Evolutionary conservation across 1,140 invertebrate genomes (phyloP).

Genomic region (Dendroctonus ponderosae): DNA sequence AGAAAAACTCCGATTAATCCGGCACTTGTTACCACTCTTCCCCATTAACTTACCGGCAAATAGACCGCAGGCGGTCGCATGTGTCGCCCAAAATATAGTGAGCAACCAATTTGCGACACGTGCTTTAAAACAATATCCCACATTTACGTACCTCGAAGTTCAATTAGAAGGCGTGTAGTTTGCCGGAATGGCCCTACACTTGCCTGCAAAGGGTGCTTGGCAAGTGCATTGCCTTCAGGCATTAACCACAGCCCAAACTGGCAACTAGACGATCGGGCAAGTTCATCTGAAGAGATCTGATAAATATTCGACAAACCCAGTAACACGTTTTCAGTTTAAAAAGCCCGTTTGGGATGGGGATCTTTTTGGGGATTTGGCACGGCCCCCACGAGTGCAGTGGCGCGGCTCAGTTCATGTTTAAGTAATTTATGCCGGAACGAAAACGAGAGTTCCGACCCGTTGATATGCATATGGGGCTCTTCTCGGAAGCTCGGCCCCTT

Average conservation of each 20-base stretch:
- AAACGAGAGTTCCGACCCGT: conserved; percentile 39
- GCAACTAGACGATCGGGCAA: background rate
- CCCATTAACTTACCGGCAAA: conserved; percentile 12
- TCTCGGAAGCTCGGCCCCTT: conserved; percentile 1
- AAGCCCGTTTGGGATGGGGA: conserved; percentile 23
- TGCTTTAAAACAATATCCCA: conserved; percentile 29
- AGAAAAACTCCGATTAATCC: background rate
- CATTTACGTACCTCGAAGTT: conserved; percentile 26
- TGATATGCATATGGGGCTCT: conserved; percentile 21
- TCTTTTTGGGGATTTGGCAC: conserved; percentile 39
- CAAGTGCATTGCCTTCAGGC: too few species aligned
- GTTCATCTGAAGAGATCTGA: background rate
- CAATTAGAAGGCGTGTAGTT: conserved; percentile 20
- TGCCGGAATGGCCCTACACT: conserved; percentile 4
- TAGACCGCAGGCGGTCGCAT: conserved; percentile 19
- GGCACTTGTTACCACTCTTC: background rate
- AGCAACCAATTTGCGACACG: conserved; percentile 27
- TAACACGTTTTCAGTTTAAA: conserved; percentile 33
- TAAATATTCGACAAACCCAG: conserved; percentile 30
- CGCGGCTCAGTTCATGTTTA: conserved; percentile 45
- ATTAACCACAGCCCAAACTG: background rate
- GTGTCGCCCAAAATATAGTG: conserved; percentile 18
- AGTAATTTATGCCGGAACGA: conserved; percentile 46
- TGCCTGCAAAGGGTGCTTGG: background rate
- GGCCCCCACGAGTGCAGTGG: conserved; percentile 44